Evolutionary conservation across 1,140 invertebrate genomes (phyloP).

Genomic region (Hyposmocoma kahamanoa): DNA sequence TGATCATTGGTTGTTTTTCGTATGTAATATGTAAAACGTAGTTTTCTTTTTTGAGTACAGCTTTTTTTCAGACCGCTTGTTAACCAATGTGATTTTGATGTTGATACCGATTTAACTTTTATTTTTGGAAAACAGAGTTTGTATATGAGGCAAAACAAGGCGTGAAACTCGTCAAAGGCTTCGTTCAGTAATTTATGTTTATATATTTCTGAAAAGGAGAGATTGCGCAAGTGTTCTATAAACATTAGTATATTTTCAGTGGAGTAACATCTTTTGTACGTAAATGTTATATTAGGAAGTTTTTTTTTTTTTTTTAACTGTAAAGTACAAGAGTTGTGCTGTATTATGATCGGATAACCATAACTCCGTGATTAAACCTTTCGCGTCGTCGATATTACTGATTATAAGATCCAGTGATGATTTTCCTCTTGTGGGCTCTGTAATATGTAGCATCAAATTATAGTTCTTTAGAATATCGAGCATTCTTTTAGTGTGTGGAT

Average conservation of each 20-base stretch:
- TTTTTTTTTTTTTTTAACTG: background rate
- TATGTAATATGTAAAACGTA: background rate
- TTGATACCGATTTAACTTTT: background rate
- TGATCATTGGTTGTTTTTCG: background rate
- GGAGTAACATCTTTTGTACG: background rate
- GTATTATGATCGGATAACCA: background rate
- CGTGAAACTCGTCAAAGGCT: background rate
- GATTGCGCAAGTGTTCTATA: background rate
- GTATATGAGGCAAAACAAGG: background rate
- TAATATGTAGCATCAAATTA: background rate
- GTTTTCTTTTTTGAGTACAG: background rate
- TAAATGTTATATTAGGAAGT: background rate
- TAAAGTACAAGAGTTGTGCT: background rate
- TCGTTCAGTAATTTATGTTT: background rate
- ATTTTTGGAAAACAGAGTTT: conserved; percentile 2
- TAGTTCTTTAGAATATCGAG: background rate
- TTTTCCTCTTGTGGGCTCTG: background rate
- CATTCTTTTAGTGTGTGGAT: background rate
- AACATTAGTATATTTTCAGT: background rate
- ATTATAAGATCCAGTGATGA: background rate
- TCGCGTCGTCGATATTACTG: background rate
- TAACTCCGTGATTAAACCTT: background rate
- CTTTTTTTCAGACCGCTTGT: background rate
- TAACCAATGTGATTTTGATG: background rate
- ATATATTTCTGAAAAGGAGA: background rate